phyloP scores from a whole-genome alignment of 2,888 invertebrate species.

The Leptinotarsa peninsularis region DNA sequence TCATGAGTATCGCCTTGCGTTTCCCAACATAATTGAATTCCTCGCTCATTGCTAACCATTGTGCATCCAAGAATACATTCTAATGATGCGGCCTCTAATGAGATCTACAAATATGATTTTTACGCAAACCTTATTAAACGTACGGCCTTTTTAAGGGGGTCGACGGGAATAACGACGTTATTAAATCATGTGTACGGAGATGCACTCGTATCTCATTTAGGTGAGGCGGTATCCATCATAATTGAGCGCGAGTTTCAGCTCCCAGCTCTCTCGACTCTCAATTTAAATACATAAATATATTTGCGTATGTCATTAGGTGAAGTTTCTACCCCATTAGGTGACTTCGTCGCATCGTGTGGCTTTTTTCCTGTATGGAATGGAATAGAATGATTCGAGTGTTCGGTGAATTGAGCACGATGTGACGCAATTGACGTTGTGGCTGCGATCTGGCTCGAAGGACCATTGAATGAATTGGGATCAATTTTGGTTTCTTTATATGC shows the following conservation, averaged over 20 bases:
- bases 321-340: conserved; percentile 41
- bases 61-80: conserved; percentile 62
- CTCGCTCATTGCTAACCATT: conserved; percentile 62
- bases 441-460: conserved; percentile 9
- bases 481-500: not conserved
- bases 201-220: conserved; percentile 27
- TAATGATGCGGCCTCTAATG: conserved; percentile 62
- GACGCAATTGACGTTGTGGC: not conserved
- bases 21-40: conserved; percentile 63
- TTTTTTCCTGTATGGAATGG: not conserved
- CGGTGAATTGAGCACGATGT: not conserved
- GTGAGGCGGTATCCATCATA: conserved; percentile 21
- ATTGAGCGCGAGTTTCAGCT: conserved; percentile 10
- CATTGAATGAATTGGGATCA: not conserved
- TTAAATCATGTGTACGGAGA: conserved; percentile 48
- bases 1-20: conserved; percentile 17
- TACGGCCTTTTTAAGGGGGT: conserved; percentile 46
- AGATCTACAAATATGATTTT: conserved; percentile 57
- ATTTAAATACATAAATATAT: conserved; percentile 31
- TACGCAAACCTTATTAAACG: conserved; percentile 52
- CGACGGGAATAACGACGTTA: conserved; percentile 47
- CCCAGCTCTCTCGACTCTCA: conserved; percentile 10
- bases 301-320: conserved; percentile 40
- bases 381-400: conserved; percentile 4
- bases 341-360: conserved; percentile 24